Evolutionary conservation across 2,888 invertebrate species (phyloP), one percentile per base, ranked within the genome.

Genomic region (Drosophila mulleri): DNA sequence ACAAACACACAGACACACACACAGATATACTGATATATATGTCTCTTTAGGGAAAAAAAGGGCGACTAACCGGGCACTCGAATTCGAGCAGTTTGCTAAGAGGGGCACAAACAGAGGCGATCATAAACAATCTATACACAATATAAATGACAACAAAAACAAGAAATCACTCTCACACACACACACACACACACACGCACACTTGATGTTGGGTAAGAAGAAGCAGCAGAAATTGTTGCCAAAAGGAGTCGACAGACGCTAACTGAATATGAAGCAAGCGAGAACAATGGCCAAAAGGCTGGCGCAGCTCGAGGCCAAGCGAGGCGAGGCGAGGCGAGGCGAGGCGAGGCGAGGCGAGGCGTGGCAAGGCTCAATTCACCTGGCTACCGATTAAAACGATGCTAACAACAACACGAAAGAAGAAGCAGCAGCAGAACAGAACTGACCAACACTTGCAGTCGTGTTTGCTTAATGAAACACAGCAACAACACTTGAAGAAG

Each of bases 401-500:
- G 66, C 63, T 62, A 70, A 67, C 80, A 65, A 62, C 62, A 76
- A 26, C 61, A 52, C 57, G 14, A 14, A 23, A 20, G 20, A 12
- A 44, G 52, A 58, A 47, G 26, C 26, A 47, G 7, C 48, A 18
- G 16, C 29, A 48, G 16, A 48, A 48, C 35, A 23, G 23, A 53
- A 72, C n/a, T 66, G 61, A 57, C 80, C 72, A 67, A 62, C 78
- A 66, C 77, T 80, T 82, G 59, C 53, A 80, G 68, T 56, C 59
- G 61, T 83, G 83, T 88, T 88, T 88, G 86, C 81, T 85, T 88
- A 86, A 86, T 83, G 83, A 83, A 82, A 82, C 73, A 75, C 61
- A 48, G 20, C 57, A 54, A 64, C 54, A 61, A 11, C 44, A 50
- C 53, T 53, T 53, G 41, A 54, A 26, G 41, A 16, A 52, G 63